Evolutionary conservation across 1,140 invertebrate genomes (phyloP).

Genomic region (Polypedilum pembai): DNA sequence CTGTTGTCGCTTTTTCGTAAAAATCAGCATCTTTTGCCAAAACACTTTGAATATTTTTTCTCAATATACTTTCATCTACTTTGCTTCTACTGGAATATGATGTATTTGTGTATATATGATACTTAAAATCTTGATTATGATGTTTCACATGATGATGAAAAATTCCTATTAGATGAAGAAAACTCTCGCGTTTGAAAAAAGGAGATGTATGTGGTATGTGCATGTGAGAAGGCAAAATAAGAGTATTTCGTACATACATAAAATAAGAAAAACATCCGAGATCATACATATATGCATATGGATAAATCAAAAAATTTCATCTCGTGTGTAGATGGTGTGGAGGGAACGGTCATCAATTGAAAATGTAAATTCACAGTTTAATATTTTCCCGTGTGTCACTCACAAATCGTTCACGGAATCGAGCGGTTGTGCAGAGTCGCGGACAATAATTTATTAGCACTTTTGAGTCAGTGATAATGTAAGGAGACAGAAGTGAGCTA

Average conservation of each 20-base stretch:
- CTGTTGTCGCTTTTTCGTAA: constrained; percentile 15
- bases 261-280: too few species aligned
- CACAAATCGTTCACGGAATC: constrained; percentile 4
- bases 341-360: too few species aligned
- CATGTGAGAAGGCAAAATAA: too few species aligned
- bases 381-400: constrained; percentile 15
- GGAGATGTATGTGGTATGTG: too few species aligned
- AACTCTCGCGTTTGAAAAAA: neutral
- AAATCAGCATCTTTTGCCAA: neutral
- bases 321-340: too few species aligned
- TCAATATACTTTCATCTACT: neutral
- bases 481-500: too few species aligned
- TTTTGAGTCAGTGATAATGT: too few species aligned
- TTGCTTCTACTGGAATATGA: neutral
- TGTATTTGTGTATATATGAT: neutral
- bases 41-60: neutral
- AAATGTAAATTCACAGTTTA: neutral
- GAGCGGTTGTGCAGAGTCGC: constrained; percentile 14
- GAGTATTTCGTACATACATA: too few species aligned
- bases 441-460: neutral
- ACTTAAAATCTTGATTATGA: constrained; percentile 7
- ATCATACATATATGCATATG: too few species aligned
- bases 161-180: too few species aligned
- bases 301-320: too few species aligned
- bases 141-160: neutral